Base-by-base conservation (phyloP, 2,888 invertebrate genomes). In the Agrochola circellaris region DNA sequence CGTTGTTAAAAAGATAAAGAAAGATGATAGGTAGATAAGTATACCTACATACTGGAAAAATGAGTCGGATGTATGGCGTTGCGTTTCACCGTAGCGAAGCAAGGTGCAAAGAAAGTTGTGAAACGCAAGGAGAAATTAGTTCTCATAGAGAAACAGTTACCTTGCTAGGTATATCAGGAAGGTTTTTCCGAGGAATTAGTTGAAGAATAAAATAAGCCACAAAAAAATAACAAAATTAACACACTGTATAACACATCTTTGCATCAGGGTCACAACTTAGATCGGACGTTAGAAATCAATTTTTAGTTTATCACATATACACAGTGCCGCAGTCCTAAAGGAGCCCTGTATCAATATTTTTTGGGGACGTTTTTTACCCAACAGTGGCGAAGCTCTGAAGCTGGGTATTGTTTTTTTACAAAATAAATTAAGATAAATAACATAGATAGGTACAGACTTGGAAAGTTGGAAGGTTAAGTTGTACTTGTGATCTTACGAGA, bases 51-150 rank as follows among this genome's bases (percentile, higher is more conserved):
- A 34, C 20, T 60, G 26, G 17, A 34, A 65, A 78, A 79, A 75
- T 74, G 23, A 61, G 30, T 26, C n/a, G 2, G 4, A 58, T 56
- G 67, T 42, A 48, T 48, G 54, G 26, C 62, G 30, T 30, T 70
- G 48, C 61, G 62, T 79, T 79, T 79, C 69, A 66, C 79, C n/a
- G 13, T 26, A 48, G 56, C 60, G 11, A 48, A 51, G 51, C 48
- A 34, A 64, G 62, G 56, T 54, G 73, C 26, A 64, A 73, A 68
- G 84, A 82, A 82, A 82, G 82, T 75, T 15, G 62, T 62, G 66
- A 71, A 68, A 64, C 48, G 48, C 60, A 34, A 38, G n/a, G 71
- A 71, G 70, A 79, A 75, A 79, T 75, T 54, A 23, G 26, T 73
- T 70, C 42, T 51, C 42, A 51, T 23, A 42, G 26, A 69, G 23